phyloP scores from a whole-genome alignment of 1,140 invertebrate species.

The Orius laevigatus region DNA sequence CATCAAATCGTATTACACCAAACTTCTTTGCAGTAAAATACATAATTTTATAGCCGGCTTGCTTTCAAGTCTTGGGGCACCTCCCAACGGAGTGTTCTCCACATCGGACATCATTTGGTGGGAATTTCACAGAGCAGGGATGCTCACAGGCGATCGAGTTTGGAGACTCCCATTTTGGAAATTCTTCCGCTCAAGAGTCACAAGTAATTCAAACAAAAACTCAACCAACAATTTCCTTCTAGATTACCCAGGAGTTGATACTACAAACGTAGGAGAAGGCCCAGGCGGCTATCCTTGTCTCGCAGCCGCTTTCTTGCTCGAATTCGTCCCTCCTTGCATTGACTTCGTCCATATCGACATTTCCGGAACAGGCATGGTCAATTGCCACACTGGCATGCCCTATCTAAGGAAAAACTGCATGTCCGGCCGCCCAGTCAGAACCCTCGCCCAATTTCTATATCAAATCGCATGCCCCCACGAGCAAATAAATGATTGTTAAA shows the following conservation, averaged over 20 bases:
- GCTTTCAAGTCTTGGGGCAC: constrained; percentile 33
- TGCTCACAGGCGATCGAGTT: constrained; percentile 38
- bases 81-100: constrained; percentile 37
- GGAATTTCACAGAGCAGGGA: constrained; percentile 29
- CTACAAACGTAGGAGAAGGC: constrained; percentile 40
- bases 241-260: constrained; percentile 31
- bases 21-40: no score
- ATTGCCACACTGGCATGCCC: constrained; percentile 33
- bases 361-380: constrained; percentile 42
- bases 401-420: constrained; percentile 40
- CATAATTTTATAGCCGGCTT: constrained; percentile 20
- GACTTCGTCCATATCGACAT: constrained; percentile 56
- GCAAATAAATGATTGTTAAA: constrained; percentile 23
- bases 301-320: constrained; percentile 51
- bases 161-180: constrained; percentile 47
- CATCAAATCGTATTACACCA: constrained; percentile 22
- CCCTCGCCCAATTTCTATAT: constrained; percentile 38
- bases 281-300: constrained; percentile 40
- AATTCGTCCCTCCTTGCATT: constrained; percentile 41
- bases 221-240: neutral
- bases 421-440: constrained; percentile 42
- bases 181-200: constrained; percentile 36
- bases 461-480: constrained; percentile 30
- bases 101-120: constrained; percentile 33
- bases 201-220: constrained; percentile 18